Base-by-base conservation (phyloP, 2,888 invertebrate species). In the Incurvaria masculella region DNA sequence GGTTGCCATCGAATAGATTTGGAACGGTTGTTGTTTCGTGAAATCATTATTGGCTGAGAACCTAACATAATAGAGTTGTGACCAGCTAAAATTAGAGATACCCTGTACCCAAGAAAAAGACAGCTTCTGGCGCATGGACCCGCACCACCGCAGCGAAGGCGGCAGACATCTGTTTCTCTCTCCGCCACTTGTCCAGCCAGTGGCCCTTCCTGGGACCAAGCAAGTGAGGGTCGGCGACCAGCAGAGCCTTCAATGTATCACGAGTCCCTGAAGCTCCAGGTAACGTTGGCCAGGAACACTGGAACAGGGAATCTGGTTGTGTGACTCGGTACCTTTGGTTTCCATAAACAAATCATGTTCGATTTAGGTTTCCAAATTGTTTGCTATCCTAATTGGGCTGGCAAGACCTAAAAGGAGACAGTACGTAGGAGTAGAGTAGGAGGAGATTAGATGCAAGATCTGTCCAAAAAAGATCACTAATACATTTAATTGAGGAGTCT, bases 111-210 rank as follows among this genome's bases (percentile, higher is more conserved):
- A 98, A 73, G 55, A 98, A 81, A 74, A 99, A 97, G 16, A 97
- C 88, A 23, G 89, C 82, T 56, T 97, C 91, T 1, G 98, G 98
- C 52, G 80, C 80, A 59, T 94, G 89, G 38, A 95, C 60, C 1
- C 73, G 65, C 57, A 94, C 81, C 2, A 93, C 87, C 14, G 94
- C 87, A 74, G 94, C 91, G 66, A 94, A 99, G 1, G 94, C 83
- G 59, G 91, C 82, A 57, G 91, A 83, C 98, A 99, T 99, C 72
- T 98, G 97, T 96, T 95, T 97, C 74, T 99, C 98, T 57, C 96
- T 82, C 63, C 91, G 81, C 55, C 97, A 72, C 73, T 95, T 97
- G 66, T 99, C 98, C 61, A 95, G 84, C 97, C 97, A 97, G 63
- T 97, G 95, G 0, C 97, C 97, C 48, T 85, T 82, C 52, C 83